These are phyloP conservation scores for Embidobia sp. DNA, from an alignment of 2,888 invertebrate species.

Conservation along the genomic window DNA sequence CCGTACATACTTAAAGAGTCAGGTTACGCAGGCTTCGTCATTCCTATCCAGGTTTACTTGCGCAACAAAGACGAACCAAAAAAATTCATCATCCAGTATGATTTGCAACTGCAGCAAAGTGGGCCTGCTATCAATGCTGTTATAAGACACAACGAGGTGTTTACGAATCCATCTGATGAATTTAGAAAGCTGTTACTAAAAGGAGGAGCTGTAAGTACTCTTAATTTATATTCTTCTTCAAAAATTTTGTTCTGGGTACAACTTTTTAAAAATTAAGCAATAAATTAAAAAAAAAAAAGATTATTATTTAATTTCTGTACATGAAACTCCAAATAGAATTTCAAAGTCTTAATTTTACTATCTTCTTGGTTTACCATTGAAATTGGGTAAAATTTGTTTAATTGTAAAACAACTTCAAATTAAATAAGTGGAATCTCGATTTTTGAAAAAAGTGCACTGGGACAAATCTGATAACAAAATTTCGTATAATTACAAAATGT, in stretches of 20 bases:
- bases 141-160: conserved; percentile 91
- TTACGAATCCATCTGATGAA: conserved; percentile 93
- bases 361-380: too few species aligned
- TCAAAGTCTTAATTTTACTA: too few species aligned
- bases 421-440: too few species aligned
- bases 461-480: too few species aligned
- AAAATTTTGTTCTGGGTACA: not conserved
- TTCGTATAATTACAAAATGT: too few species aligned
- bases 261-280: too few species aligned
- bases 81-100: conserved; percentile 89
- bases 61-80: conserved; percentile 95
- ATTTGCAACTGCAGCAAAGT: conserved; percentile 90
- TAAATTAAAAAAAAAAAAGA: too few species aligned
- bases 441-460: too few species aligned
- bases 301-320: too few species aligned
- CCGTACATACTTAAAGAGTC: conserved; percentile 95
- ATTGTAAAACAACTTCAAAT: too few species aligned
- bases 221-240: not conserved
- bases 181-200: conserved; percentile 93
- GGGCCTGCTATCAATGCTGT: conserved; percentile 88
- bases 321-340: too few species aligned
- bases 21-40: conserved; percentile 96
- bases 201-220: conserved; percentile 88
- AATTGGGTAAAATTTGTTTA: too few species aligned
- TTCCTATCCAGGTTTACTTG: conserved; percentile 94